Base-by-base conservation (phyloP, 2,797 vertebrate genomes). In the Tamandua tetradactyla region DNA sequence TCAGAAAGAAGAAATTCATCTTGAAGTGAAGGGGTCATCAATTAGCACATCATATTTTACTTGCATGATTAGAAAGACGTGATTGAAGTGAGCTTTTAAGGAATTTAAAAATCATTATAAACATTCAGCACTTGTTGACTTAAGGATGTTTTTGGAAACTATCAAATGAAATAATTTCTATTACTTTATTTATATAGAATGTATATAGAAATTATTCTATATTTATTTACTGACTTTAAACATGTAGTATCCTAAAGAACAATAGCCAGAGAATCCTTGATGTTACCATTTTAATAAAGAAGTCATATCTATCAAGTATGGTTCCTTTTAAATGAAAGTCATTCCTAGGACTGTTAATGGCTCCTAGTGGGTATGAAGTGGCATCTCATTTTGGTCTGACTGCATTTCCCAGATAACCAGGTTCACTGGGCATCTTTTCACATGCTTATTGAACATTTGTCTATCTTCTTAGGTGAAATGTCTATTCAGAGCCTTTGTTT, bases 91-190 rank as follows among this genome's bases (percentile, higher is more conserved):
- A 82, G 32, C 12, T 12, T 72, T 44, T 87, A 25, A 55, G 9
- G 66, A 71, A 76, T 64, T n/a, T 87, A 64, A 35, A 93, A 81
- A 74, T 87, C 23, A 13, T 15, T 89, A 68, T 74, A 47, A 40
- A 78, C 13, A 64, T 57, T n/a, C n/a, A n/a, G n/a, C 17, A 44
- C 32, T 94, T 32, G 30, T 75, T 89, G 64, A 75, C 66, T 74
- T 87, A 40, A 49, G 42, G 35, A n/a, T 86, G 35, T 79, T 86
- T 95, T 78, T n/a, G 37, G 35, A 85, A 87, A 79, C 35, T 72
- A 12, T 72, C 42, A 82, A 57, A 32, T 64, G 47, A 35, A 11
- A 49, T 78, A 72, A 79, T 88, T 83, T 91, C 47, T 92, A 1
- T 96, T 82, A 66, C 40, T n/a, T n/a, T n/a, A n/a, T n/a, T n/a